phyloP scores from a whole-genome alignment of 2,113 vertebrate species.

The Cariama cristata region DNA sequence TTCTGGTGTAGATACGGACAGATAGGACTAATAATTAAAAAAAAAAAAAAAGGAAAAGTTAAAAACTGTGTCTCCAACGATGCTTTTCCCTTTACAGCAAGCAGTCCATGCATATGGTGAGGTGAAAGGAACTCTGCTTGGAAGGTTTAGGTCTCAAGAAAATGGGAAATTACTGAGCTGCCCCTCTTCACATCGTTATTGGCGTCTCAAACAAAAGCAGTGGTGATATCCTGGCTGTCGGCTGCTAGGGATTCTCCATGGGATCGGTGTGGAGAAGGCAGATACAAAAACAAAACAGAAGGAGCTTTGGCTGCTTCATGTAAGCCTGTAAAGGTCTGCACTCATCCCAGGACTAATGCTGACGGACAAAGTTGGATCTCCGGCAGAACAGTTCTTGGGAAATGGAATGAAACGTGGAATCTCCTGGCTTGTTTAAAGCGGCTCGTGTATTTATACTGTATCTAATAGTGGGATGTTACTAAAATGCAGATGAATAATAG shows the following conservation, averaged over 20 bases:
- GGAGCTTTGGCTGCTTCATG: neutral
- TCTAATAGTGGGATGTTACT: neutral
- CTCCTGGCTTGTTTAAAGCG: neutral
- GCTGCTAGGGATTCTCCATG: neutral
- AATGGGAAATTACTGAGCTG: neutral
- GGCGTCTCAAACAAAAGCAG: neutral
- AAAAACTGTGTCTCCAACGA: accelerated
- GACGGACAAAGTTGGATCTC: accelerated
- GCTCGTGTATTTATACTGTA: neutral
- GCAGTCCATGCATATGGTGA: neutral
- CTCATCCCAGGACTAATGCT: neutral
- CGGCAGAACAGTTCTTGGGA: neutral
- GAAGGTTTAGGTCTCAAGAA: neutral
- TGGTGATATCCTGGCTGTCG: neutral
- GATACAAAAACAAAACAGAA: neutral
- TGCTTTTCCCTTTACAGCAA: neutral
- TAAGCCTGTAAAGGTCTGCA: neutral
- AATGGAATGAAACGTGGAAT: neutral
- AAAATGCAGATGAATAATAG: neutral
- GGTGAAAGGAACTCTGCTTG: neutral
- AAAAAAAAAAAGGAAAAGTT: neutral
- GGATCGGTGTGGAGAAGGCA: neutral
- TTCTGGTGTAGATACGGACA: neutral
- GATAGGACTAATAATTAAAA: neutral
- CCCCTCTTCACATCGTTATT: neutral